These are phyloP conservation scores for Sciurus vulgaris DNA, from an alignment of 2,797 vertebrate species.

Conservation along the genomic window DNA sequence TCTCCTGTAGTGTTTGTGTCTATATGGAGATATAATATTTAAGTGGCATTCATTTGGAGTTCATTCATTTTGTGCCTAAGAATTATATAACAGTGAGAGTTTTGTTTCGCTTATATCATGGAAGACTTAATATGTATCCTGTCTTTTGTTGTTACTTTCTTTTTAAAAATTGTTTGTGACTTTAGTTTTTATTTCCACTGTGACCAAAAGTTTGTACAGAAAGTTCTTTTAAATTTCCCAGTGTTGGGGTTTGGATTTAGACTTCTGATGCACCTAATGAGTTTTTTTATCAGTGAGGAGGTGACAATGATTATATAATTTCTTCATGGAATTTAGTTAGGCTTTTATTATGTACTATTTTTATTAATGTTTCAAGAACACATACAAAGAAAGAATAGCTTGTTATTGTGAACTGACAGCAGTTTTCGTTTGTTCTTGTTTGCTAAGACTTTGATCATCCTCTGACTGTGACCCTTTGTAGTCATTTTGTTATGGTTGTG, in stretches of 20 bases:
- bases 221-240: slow-evolving; percentile 1
- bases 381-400: neutral
- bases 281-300: neutral
- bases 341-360: slow-evolving; percentile 35
- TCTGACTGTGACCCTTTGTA: neutral
- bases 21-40: neutral
- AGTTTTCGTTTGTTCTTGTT: neutral
- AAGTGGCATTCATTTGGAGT: slow-evolving; percentile 16
- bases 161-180: neutral
- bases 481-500: slow-evolving; percentile 7
- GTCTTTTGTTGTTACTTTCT: neutral
- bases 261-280: neutral
- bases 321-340: slow-evolving; percentile 27
- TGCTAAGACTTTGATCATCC: neutral
- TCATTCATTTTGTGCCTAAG: neutral
- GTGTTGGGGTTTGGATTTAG: neutral
- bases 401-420: neutral
- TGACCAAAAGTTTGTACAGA: neutral
- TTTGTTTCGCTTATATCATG: slow-evolving; percentile 23
- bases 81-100: neutral
- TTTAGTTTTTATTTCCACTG: neutral
- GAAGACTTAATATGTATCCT: neutral
- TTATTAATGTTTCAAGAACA: neutral
- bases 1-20: neutral
- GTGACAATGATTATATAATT: neutral